Conservation (phyloP, 2,113 vertebrate species). For the Dipodomys merriami region DNA sequence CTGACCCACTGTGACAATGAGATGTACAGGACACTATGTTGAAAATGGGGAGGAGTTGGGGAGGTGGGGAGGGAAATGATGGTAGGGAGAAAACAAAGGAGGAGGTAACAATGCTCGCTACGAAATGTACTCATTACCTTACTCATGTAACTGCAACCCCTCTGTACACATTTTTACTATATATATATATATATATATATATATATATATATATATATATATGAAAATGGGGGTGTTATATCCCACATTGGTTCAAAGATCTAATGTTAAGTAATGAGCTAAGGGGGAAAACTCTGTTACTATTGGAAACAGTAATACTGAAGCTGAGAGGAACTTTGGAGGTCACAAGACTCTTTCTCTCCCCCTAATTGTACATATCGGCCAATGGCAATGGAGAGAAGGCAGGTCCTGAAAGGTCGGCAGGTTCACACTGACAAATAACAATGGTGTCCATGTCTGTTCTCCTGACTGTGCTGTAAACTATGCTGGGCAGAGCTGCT, state of each 20-base stretch:
- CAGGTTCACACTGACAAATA: not conserved
- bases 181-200: too few species aligned
- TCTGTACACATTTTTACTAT: too few species aligned
- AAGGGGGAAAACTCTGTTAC: not conserved
- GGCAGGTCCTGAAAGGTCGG: not conserved
- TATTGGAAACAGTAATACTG: not conserved
- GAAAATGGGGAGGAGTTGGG: too few species aligned
- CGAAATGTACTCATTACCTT: too few species aligned
- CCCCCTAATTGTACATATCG: not conserved
- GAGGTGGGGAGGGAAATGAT: too few species aligned
- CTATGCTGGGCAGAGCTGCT: not conserved
- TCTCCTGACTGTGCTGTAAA: not conserved
- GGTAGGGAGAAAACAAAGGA: too few species aligned
- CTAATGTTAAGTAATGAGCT: not conserved
- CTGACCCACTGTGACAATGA: too few species aligned
- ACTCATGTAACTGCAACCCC: too few species aligned
- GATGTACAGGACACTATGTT: too few species aligned
- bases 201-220: too few species aligned
- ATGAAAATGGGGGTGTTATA: not conserved
- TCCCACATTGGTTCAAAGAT: not conserved
- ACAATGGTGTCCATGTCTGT: not conserved
- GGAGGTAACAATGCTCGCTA: too few species aligned
- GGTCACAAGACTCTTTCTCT: not conserved
- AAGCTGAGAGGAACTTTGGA: not conserved
- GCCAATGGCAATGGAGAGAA: not conserved